Percentiles rank a stretch among this genome's conserved stretches.
phyloP scores from a whole-genome alignment of 2,797 vertebrate genomes.

The Hypotaenidia philippensis region DNA sequence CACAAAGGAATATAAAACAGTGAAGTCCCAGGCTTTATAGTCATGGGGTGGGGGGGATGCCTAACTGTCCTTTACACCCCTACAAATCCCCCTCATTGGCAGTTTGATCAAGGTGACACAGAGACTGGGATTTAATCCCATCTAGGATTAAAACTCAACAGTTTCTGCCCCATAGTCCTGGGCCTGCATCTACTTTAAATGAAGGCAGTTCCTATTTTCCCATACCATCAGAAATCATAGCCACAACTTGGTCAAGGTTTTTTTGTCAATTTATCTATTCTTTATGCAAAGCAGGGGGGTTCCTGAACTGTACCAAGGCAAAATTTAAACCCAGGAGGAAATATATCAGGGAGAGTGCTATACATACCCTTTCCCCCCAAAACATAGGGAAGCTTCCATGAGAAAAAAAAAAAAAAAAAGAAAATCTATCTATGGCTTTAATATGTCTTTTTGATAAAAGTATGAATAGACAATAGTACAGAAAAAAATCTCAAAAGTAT shows the following conservation, averaged over 20 bases:
- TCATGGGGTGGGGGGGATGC: not conserved
- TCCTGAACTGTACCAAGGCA: not conserved
- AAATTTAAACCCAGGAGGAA: not conserved
- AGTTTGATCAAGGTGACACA: conserved; percentile 41
- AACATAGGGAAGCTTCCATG: not conserved
- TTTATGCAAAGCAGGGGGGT: conserved; percentile 32
- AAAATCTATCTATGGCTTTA: not conserved
- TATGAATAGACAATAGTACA: not conserved
- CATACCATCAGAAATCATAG: not conserved
- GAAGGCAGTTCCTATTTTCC: conserved; percentile 10
- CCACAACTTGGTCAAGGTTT: conserved; percentile 33
- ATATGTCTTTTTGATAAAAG: not conserved
- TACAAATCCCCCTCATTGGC: conserved; percentile 27
- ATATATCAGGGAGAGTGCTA: too few species aligned
- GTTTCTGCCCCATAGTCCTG: not conserved
- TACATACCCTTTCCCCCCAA: not conserved
- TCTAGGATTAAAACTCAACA: conserved; percentile 18
- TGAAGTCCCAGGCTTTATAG: not conserved
- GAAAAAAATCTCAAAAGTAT: not conserved
- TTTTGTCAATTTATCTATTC: conserved; percentile 47
- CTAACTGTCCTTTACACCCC: not conserved
- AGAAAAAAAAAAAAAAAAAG: not conserved
- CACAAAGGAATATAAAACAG: not conserved
- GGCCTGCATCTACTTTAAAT: not conserved
- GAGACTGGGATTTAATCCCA: not conserved